These are phyloP conservation scores for Odontocerum albicorne DNA, from an alignment of 2,888 invertebrate genomes.

Conservation along the genomic window DNA sequence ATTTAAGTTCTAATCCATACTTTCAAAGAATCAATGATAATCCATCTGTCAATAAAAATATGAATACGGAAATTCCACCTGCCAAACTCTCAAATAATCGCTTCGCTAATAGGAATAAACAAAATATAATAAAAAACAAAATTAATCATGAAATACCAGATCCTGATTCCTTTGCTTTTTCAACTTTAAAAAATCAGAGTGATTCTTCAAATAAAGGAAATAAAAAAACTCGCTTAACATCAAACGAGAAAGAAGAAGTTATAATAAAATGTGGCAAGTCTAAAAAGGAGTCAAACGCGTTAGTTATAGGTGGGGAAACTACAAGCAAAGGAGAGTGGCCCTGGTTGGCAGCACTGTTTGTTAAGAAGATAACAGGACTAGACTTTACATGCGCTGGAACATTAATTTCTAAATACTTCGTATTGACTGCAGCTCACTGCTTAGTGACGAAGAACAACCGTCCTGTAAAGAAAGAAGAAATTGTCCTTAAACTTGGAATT, in stretches of 20 bases:
- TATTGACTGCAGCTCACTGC: constrained; percentile 39
- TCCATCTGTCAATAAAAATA: too few species aligned
- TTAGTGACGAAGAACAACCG: constrained; percentile 32
- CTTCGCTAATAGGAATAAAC: too few species aligned
- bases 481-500: constrained; percentile 38
- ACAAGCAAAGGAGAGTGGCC: constrained; percentile 45
- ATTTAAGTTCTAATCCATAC: too few species aligned
- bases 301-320: constrained; percentile 39
- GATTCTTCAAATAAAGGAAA: too few species aligned
- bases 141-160: too few species aligned
- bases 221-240: too few species aligned
- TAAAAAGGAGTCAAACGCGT: constrained; percentile 36
- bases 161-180: too few species aligned
- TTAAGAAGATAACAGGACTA: constrained; percentile 38
- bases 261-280: constrained; percentile 31
- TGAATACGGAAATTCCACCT: too few species aligned
- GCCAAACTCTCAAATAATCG: too few species aligned
- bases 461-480: constrained; percentile 36
- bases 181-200: too few species aligned
- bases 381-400: constrained; percentile 47
- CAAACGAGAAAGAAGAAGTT: background rate
- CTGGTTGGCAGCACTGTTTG: constrained; percentile 46
- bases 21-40: too few species aligned
- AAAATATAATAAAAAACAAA: too few species aligned
- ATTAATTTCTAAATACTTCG: constrained; percentile 42